Conservation (phyloP, 2,113 vertebrate genomes). For the Triplophysa siluroides region DNA sequence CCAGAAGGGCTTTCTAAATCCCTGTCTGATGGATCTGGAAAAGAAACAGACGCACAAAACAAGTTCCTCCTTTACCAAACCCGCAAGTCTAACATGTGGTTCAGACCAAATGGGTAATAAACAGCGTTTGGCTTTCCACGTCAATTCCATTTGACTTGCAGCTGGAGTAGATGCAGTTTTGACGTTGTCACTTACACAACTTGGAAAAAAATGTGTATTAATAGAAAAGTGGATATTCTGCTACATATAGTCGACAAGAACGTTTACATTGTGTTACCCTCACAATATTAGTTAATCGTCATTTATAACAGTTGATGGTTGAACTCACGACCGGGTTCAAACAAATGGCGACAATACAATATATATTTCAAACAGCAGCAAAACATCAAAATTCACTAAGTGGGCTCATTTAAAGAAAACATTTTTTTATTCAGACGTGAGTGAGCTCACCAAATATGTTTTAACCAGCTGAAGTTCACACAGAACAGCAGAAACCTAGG, state of each 20-base stretch:
- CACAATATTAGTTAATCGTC: not conserved
- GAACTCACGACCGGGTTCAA: constrained; percentile 20
- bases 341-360: not conserved
- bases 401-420: not conserved
- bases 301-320: not conserved
- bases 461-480: constrained; percentile 10
- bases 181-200: constrained; percentile 4
- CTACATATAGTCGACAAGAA: no score
- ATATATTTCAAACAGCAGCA: constrained; percentile 7
- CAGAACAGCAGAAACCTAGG: constrained; percentile 24
- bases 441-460: not conserved
- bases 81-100: constrained; percentile 24
- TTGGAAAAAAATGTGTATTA: not conserved
- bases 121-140: not conserved
- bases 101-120: constrained; percentile 3
- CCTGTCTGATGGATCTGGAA: constrained; percentile 19
- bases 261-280: not conserved
- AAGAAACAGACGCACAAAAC: constrained; percentile 26
- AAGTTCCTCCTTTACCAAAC: constrained; percentile 17
- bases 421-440: constrained; percentile 11
- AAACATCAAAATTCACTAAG: constrained; percentile 7
- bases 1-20: constrained; percentile 1
- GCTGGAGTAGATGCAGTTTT: not conserved
- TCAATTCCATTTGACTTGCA: constrained; percentile 11
- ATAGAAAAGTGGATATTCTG: not conserved